Conservation (phyloP, 2,113 vertebrate genomes). For the Chionis minor region DNA sequence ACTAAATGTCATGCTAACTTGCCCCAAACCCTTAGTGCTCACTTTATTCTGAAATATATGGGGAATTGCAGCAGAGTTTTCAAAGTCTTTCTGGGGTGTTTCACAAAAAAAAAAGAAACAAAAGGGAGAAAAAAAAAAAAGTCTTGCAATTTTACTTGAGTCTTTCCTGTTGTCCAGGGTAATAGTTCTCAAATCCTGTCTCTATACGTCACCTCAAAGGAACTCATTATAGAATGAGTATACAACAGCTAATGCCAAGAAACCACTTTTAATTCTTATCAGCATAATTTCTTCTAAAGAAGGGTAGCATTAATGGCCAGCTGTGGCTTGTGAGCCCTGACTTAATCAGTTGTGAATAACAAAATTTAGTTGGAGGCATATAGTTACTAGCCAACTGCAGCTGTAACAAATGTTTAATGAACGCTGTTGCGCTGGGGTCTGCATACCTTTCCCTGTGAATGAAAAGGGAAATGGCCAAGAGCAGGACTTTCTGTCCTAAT, state of each 20-base stretch:
- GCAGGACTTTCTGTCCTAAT: neutral
- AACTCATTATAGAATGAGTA: constrained; percentile 17
- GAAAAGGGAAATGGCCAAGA: neutral
- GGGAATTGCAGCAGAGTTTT: neutral
- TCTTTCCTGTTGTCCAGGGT: neutral
- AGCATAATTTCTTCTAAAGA: constrained; percentile 44
- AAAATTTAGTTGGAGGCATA: constrained; percentile 32
- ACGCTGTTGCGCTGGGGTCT: neutral
- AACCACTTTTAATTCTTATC: constrained; percentile 57
- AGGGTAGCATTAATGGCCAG: constrained; percentile 29
- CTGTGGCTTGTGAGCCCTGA: constrained; percentile 36
- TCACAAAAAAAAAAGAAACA: neutral
- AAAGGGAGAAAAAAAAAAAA: neutral
- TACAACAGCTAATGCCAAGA: constrained; percentile 36
- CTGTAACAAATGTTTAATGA: constrained; percentile 19
- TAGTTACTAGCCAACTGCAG: neutral
- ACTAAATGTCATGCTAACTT: constrained; percentile 20
- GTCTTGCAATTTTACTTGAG: neutral
- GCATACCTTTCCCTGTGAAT: neutral
- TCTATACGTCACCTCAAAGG: constrained; percentile 1
- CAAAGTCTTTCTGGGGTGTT: neutral
- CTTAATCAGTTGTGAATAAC: constrained; percentile 23
- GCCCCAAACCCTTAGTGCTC: neutral
- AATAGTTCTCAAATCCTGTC: neutral
- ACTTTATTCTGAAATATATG: neutral